Conservation (phyloP, 1,140 invertebrate species). For the Drosophila arizonae region DNA sequence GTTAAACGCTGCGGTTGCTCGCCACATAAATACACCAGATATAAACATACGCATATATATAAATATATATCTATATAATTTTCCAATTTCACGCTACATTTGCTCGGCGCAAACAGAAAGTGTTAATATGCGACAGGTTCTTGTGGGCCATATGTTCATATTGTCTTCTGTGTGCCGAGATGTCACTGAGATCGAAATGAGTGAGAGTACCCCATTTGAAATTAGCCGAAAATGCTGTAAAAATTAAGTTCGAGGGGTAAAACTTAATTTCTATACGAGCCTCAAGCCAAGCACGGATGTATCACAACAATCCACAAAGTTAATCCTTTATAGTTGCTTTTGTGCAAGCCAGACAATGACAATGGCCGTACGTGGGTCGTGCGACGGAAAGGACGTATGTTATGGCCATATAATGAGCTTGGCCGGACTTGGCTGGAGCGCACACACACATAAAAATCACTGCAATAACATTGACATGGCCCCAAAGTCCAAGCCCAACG, state of each 20-base stretch:
- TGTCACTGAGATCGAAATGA: not conserved
- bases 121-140: conserved; percentile 71
- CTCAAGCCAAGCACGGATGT: conserved; percentile 10
- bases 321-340: conserved; percentile 53
- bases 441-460: conserved; percentile 65
- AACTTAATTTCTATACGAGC: conserved; percentile 67
- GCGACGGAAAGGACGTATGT: conserved; percentile 32
- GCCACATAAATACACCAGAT: conserved; percentile 22
- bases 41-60: not conserved
- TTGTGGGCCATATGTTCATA: conserved; percentile 57
- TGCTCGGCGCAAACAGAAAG: conserved; percentile 49
- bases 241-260: conserved; percentile 52
- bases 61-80: conserved; percentile 39
- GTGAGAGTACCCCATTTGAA: conserved; percentile 11
- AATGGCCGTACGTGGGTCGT: conserved; percentile 16
- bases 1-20: conserved; percentile 63
- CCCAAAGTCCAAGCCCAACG: conserved; percentile 22
- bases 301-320: conserved; percentile 61
- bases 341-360: conserved; percentile 37
- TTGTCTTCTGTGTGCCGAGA: conserved; percentile 15
- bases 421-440: conserved; percentile 1
- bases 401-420: conserved; percentile 79
- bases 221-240: conserved; percentile 60
- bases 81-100: conserved; percentile 79
- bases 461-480: conserved; percentile 76